Evolutionary conservation across 2,113 vertebrate genomes (phyloP), one percentile per base, ranked within the genome.

Genomic region (Vimba vimba): DNA sequence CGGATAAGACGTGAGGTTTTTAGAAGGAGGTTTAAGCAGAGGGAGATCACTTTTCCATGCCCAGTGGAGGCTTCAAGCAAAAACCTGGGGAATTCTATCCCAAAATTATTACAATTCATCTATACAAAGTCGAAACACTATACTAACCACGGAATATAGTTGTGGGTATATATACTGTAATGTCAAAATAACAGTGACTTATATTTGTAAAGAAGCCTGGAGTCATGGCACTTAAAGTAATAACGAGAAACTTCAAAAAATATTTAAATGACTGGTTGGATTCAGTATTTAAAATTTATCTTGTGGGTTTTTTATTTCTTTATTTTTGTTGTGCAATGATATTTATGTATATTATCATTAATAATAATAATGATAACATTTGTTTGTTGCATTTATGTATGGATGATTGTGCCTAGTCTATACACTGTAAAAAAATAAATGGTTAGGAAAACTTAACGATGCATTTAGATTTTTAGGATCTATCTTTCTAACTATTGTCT

Each of bases 11-110:
- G 2, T 15, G 57, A 45, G 39, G 27, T 6, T 59, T 59, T 21
- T 12, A 78, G 50, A 21, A 59, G 27, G 52, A 74, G 25, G 11
- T 78, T 78, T 78, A 36, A 78, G 27, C 76, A 36, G 19, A 78
- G 30, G 13, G 59, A 80, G 79, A 81, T 81, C 59, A 47, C n/a
- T 33, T 80, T 30, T 64, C 15, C 15, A 47, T 43, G 45, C 13
- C 36, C 23, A 47, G 23, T 30, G 4, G 15, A 27, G 17, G 4
- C 30, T 64, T 47, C 15, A 3, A 30, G 52, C 30, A 9, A 60
- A 60, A n/a, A 6, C 13, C 7, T 30, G 47, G 75, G 15, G 30
- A 59, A 23, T 33, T 57, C 17, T 0, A 33, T 27, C 23, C 59
- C 36, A 30, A 47, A 13, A 47, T 47, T 0, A 74, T 25, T 45